Conservation (phyloP, 1,140 invertebrate species). For the Mactra quadrangularis region DNA sequence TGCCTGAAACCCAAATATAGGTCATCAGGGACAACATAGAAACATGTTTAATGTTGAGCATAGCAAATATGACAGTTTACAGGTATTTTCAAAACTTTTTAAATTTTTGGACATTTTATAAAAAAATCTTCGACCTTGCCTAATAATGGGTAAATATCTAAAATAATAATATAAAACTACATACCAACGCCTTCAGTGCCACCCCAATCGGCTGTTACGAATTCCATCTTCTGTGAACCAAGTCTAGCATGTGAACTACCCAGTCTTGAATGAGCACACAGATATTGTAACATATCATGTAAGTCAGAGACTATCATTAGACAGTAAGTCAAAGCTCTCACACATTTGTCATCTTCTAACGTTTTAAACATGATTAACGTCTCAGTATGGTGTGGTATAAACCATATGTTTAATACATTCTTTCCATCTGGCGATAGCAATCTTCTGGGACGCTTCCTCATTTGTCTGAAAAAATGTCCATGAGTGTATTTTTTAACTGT, state of each 20-base stretch:
- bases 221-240: conserved; percentile 75
- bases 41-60: too few species aligned
- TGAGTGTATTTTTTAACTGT: too few species aligned
- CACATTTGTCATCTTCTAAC: conserved; percentile 73
- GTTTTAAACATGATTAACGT: conserved; percentile 81
- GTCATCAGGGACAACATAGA: too few species aligned
- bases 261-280: conserved; percentile 80
- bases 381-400: conserved; percentile 82
- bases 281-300: conserved; percentile 83
- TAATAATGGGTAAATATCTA: too few species aligned
- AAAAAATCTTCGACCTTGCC: too few species aligned
- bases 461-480: conserved; percentile 57
- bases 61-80: too few species aligned
- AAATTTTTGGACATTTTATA: too few species aligned
- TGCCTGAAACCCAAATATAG: too few species aligned
- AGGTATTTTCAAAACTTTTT: too few species aligned
- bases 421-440: conserved; percentile 80
- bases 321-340: conserved; percentile 71
- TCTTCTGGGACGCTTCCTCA: conserved; percentile 78
- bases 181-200: conserved; percentile 82
- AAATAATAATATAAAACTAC: too few species aligned
- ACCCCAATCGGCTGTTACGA: conserved; percentile 81
- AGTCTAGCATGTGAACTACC: conserved; percentile 75
- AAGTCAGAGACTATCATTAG: conserved; percentile 75
- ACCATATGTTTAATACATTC: conserved; percentile 83